These are phyloP conservation scores for Bellardia pandia DNA, from an alignment of 2,888 invertebrate species.

Conservation along the genomic window DNA sequence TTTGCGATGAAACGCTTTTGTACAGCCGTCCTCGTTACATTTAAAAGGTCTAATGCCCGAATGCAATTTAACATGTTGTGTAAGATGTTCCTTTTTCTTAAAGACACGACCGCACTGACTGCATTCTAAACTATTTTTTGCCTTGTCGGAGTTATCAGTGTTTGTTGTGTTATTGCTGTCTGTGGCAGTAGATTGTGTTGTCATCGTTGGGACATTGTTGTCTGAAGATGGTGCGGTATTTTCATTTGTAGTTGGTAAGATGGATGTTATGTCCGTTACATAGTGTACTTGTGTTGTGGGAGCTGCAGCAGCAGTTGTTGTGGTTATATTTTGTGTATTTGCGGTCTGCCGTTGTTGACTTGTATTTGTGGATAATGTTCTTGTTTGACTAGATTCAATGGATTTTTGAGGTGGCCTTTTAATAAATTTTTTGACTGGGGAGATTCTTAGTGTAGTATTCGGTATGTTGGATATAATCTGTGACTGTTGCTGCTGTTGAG, in stretches of 20 bases:
- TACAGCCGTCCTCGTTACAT: constrained; percentile 86
- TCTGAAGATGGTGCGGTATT: constrained; percentile 6
- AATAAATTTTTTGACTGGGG: constrained; percentile 72
- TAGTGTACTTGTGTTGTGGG: constrained; percentile 60
- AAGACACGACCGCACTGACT: constrained; percentile 87
- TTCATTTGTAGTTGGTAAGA: constrained; percentile 38
- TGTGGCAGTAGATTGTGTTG: constrained; percentile 40
- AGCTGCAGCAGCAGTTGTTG: constrained; percentile 49
- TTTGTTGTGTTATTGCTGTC: constrained; percentile 52
- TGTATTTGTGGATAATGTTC: constrained; percentile 24
- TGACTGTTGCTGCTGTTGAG: constrained; percentile 73
- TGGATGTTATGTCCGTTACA: constrained; percentile 49
- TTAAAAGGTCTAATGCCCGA: constrained; percentile 88
- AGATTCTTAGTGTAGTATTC: constrained; percentile 64
- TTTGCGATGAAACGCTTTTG: constrained; percentile 88
- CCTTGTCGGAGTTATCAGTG: constrained; percentile 53
- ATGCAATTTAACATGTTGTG: constrained; percentile 88
- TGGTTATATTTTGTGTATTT: constrained; percentile 7
- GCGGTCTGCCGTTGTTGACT: constrained; percentile 37
- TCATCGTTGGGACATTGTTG: constrained; percentile 5
- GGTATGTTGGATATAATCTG: constrained; percentile 63
- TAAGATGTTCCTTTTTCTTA: constrained; percentile 88
- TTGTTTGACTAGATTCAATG: constrained; percentile 74
- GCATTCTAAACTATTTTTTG: constrained; percentile 82
- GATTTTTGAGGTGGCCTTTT: constrained; percentile 80